Percentiles rank a stretch among this genome's conserved stretches.
phyloP scores from a whole-genome alignment of 2,113 vertebrate genomes.

The Barbus barbus region DNA sequence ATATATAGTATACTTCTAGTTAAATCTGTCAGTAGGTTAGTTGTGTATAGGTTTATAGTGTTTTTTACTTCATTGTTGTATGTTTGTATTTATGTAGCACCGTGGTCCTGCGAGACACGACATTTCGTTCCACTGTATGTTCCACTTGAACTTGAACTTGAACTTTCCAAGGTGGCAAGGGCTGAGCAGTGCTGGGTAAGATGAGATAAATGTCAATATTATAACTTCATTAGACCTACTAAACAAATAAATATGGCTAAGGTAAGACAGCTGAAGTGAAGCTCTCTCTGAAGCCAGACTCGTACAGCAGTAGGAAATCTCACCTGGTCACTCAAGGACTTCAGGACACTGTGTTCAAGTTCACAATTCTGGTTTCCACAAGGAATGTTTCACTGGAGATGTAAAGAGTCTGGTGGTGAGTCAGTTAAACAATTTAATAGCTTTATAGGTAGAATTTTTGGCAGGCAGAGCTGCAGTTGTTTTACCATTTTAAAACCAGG shows the following conservation, averaged over 20 bases:
- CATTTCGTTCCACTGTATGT: no score
- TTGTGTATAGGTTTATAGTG: no score
- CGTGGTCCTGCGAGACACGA: no score
- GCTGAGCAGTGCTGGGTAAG: neutral
- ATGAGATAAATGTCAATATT: conserved; percentile 36
- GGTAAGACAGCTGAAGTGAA: conserved; percentile 63
- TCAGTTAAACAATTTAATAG: conserved; percentile 50
- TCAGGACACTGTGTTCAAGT: conserved; percentile 56
- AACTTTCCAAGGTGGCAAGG: neutral
- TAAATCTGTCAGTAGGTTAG: no score
- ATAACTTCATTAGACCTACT: conserved; percentile 28
- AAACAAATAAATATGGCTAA: conserved; percentile 66
- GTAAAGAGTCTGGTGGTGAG: conserved; percentile 41
- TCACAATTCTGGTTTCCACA: conserved; percentile 37
- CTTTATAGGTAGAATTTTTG: conserved; percentile 9
- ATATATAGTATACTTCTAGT: no score
- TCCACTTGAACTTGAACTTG: no score
- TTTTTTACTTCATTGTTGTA: no score
- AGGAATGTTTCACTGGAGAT: conserved; percentile 36
- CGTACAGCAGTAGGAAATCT: conserved; percentile 41
- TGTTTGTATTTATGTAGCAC: no score
- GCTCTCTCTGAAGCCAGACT: conserved; percentile 53
- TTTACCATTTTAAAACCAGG: conserved; percentile 21
- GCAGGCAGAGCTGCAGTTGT: conserved; percentile 42
- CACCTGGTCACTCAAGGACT: conserved; percentile 45